Base-by-base conservation (phyloP, 1,140 invertebrate species). In the Brachionus koreanus region DNA sequence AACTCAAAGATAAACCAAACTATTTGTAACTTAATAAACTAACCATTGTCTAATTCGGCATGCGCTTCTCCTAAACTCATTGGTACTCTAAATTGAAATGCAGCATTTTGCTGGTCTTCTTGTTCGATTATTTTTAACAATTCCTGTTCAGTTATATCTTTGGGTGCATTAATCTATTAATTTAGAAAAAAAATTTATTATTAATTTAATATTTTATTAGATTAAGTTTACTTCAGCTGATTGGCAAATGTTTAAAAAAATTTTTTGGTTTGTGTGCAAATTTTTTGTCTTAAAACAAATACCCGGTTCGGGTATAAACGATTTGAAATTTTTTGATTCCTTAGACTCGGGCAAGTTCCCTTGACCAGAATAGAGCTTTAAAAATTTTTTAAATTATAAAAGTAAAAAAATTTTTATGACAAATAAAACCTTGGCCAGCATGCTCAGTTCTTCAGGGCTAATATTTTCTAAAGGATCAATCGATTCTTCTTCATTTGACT, bases 1-100 rank as follows among this genome's bases (percentile, higher is more conserved):
- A n/a, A n/a, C n/a, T n/a, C n/a, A n/a, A n/a, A n/a, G n/a, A n/a
- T n/a, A n/a, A n/a, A n/a, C n/a, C n/a, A n/a, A n/a, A n/a, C n/a
- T n/a, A n/a, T n/a, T n/a, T n/a, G n/a, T n/a, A n/a, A n/a, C n/a
- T n/a, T n/a, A n/a, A n/a, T 82, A 57, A n/a, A 82, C 85, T 87
- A 9, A 91, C 91, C 91, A 87, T 94, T 95, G 87, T 95, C 94
- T 25, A 89, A 87, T 85, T 95, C 94, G 12, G 89, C 89, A 84
- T 93, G 92, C 61, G 92, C 91, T 86, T 92, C 91, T 0, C 94
- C 94, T 84, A 96, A 92, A 86, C 94, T 95, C 92, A 96, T 93
- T 1, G 95, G 94, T 57, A 96, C 91, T 72, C 92, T 89, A 86
- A 92, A 96, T 52, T 90, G 90, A 72, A 65, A 82, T 19, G 76